These are phyloP conservation scores for Acanthurus lineatus DNA, from an alignment of 2,797 vertebrate genomes.

Conservation along the genomic window DNA sequence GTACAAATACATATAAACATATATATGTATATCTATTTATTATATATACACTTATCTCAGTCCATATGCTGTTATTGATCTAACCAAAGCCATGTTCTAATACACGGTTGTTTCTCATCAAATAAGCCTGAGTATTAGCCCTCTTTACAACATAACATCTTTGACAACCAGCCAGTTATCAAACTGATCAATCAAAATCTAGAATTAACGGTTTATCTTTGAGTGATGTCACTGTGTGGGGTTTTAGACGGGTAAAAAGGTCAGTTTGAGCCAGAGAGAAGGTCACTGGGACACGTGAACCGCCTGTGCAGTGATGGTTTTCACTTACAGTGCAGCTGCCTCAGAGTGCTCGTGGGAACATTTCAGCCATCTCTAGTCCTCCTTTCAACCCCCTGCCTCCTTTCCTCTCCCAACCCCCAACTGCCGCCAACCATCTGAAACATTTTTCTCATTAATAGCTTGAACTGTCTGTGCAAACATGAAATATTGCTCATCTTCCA, in stretches of 20 bases:
- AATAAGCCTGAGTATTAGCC: constrained; percentile 17
- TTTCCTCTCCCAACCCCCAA: constrained; percentile 25
- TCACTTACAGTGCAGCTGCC: constrained; percentile 87
- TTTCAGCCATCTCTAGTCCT: constrained; percentile 67
- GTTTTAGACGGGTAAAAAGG: constrained; percentile 79
- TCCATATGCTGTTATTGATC: constrained; percentile 26
- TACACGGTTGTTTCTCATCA: constrained; percentile 22
- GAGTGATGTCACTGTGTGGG: constrained; percentile 66
- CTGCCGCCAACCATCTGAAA: constrained; percentile 50
- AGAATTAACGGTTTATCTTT: constrained; percentile 49
- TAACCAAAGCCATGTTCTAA: background rate
- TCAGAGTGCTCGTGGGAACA: constrained; percentile 77
- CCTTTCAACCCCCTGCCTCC: background rate
- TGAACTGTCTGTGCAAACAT: constrained; percentile 67
- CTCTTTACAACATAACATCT: constrained; percentile 26
- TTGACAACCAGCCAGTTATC: constrained; percentile 24
- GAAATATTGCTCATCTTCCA: constrained; percentile 65
- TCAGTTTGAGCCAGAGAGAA: constrained; percentile 77
- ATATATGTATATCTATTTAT: background rate
- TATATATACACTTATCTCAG: background rate
- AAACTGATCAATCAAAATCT: constrained; percentile 32
- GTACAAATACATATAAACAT: background rate
- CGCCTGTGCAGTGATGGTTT: constrained; percentile 78
- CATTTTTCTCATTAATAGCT: constrained; percentile 61
- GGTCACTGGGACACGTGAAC: constrained; percentile 85